Evolutionary conservation across 2,888 invertebrate genomes (phyloP), one percentile per base, ranked within the genome.

Genomic region (Cantharis nigra): DNA sequence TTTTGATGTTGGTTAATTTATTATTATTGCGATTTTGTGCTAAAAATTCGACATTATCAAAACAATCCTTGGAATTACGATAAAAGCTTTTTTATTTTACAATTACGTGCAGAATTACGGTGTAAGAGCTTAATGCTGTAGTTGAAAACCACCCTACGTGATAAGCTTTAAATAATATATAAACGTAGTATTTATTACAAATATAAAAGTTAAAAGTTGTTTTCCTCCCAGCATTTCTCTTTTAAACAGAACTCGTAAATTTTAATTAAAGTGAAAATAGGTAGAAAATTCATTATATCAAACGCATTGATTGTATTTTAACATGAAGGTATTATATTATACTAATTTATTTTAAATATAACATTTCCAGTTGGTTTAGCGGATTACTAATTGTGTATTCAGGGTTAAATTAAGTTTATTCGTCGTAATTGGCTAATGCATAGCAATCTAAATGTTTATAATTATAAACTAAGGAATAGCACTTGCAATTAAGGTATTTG

Each of bases 331-430:
- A 49, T 49, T n/a, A n/a, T 7, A 49, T 49, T n/a, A 49, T 49
- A 49, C n/a, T n/a, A 49, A 49, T 49, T 49, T 49, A 49, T 49
- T 49, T 49, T 49, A 49, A 49, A 49, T 70, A 63, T 69, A 71
- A 69, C 71, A 77, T 74, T 74, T 71, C 74, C 69, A 67, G 74
- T 33, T 63, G 71, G 74, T 77, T 77, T 77, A 77, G 74, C 77
- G 77, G 77, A 69, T 77, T 77, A 71, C 71, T 71, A 71, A 71
- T 63, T 20, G 71, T 74, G 69, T 63, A 63, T 69, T 20, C 23
- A 18, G 74, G 74, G 71, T 77, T 74, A 71, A 77, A 77, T 77
- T 77, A 77, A 74, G 62, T 74, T 74, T 77, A 74, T 71, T 74
- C 69, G 30, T 67, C 49, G 71, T 74, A 77, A 77, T 77, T 77